Evolutionary conservation across 2,113 vertebrate genomes (phyloP).

Genomic region (Cyanistes caeruleus): DNA sequence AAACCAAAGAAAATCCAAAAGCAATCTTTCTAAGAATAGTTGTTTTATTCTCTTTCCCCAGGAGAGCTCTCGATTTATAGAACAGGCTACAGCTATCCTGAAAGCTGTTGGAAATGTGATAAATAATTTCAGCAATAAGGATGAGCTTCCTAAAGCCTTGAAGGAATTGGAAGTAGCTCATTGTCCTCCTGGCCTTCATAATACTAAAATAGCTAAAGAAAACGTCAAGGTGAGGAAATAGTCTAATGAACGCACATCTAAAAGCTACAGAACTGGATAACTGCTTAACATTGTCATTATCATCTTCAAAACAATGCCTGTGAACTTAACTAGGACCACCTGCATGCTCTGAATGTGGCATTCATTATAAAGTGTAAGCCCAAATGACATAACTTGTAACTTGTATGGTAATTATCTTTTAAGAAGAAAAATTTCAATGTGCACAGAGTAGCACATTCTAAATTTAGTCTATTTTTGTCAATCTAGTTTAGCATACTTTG

Average conservation of each 20-base stretch:
- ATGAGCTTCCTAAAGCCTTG: conserved; percentile 68
- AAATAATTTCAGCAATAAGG: conserved; percentile 74
- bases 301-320: not conserved
- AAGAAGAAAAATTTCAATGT: not conserved
- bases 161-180: conserved; percentile 71
- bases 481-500: not conserved
- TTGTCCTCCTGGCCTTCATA: conserved; percentile 65
- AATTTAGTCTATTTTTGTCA: not conserved
- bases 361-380: not conserved
- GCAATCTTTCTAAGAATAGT: not conserved
- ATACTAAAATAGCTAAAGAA: conserved; percentile 47
- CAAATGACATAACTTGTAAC: not conserved
- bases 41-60: conserved; percentile 38
- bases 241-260: not conserved
- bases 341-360: not conserved
- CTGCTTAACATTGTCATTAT: not conserved
- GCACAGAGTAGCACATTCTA: not conserved
- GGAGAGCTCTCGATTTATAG: conserved; percentile 86
- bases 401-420: not conserved
- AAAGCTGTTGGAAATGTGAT: conserved; percentile 82
- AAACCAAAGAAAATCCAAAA: not conserved
- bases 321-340: not conserved
- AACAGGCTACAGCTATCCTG: conserved; percentile 79
- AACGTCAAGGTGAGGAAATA: conserved; percentile 54
- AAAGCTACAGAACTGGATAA: not conserved